Evolutionary conservation across 2,797 vertebrate genomes (phyloP), one percentile per base, ranked within the genome.

Genomic region (Micrastur ruficollis): DNA sequence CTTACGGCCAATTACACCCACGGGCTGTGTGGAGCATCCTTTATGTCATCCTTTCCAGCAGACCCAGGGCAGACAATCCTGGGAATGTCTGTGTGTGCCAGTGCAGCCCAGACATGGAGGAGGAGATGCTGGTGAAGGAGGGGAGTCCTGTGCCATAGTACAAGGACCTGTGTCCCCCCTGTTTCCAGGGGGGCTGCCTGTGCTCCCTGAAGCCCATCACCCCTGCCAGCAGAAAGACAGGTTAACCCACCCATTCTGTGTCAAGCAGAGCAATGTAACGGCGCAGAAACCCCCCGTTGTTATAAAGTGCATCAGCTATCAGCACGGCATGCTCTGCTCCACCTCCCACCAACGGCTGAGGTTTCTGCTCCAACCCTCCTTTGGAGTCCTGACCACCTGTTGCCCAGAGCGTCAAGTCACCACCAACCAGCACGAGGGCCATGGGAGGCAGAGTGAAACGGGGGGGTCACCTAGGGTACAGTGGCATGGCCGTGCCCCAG

Each of bases 11-110:
- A 2, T 65, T 27, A 10, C 22, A 42, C 5, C 36, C 58, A 1
- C 0, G 5, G 36, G 46, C n/a, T 65, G 42, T 0, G 0, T 12
- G 21, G 44, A 15, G 7, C 34, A 25, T 47, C 31, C 58, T 52
- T 36, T 29, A 1, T 8, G 7, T 29, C 74, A 46, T 32, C 36
- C 38, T 46, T 47, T 21, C 27, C 61, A 63, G 34, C 2, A 32
- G 18, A 11, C 6, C 14, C 25, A 72, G 23, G 36, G 73, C 44
- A 25, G 29, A 26, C 14, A 23, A 0, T 29, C 26, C 59, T n/a
- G 47, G 59, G 8, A 40, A 25, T 26, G 49, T 8, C 0, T 14
- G 1, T 2, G 38, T 6, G 61, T 66, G 42, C 6, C 42, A 26
- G 34, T 11, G 5, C 40, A 73, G 27, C 44, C 34, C 50, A 61